Conservation (phyloP, 2,113 vertebrate genomes). For the Diadophis punctatus region DNA sequence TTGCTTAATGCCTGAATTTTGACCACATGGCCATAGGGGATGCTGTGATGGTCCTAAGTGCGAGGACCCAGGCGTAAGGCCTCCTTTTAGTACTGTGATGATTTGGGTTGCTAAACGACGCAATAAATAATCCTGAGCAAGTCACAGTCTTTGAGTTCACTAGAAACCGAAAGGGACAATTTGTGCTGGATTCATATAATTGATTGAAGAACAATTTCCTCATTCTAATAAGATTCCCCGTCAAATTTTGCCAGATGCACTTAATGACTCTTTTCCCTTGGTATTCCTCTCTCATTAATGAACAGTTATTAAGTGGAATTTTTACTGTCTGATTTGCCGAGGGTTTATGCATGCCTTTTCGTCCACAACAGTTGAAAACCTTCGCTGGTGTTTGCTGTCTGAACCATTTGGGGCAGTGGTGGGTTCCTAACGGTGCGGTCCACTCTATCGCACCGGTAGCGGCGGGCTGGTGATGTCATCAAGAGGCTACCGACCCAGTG, state of each 20-base stretch:
- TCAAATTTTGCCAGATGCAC: background rate
- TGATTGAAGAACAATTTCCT: background rate
- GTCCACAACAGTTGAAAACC: background rate
- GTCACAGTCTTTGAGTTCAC: background rate
- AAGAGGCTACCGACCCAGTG: too few species aligned
- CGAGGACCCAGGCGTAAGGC: too few species aligned
- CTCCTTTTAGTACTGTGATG: too few species aligned
- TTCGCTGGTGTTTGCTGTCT: background rate
- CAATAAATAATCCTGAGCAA: background rate
- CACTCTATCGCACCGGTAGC: too few species aligned
- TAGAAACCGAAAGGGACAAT: background rate
- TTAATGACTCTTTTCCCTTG: background rate
- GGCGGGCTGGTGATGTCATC: too few species aligned
- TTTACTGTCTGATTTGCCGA: background rate
- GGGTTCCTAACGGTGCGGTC: too few species aligned
- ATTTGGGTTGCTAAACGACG: too few species aligned
- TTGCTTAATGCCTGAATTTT: too few species aligned
- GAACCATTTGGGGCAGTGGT: too few species aligned
- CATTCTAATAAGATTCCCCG: background rate
- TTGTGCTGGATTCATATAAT: background rate
- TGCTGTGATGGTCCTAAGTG: too few species aligned
- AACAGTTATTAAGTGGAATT: background rate
- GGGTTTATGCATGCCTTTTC: background rate
- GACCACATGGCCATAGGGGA: too few species aligned
- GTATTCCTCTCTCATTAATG: background rate